Evolutionary conservation across 1,140 invertebrate species (phyloP).

Genomic region (Calliopsis andreniformis): DNA sequence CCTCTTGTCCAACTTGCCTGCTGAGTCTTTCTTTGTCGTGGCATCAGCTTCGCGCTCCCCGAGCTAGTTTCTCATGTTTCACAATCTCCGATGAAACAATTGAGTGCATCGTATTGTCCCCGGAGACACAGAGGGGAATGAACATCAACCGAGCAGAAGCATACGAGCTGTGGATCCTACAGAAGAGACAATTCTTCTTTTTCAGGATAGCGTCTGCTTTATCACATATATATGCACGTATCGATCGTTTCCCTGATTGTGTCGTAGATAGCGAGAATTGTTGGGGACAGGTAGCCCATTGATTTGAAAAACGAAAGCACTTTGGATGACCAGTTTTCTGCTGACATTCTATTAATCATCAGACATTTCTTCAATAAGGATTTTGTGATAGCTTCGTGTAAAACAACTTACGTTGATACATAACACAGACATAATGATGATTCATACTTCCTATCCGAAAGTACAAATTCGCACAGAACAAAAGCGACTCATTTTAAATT

Average conservation of each 20-base stretch:
- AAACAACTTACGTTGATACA: no score
- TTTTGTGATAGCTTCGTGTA: no score
- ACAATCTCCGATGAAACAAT: constrained; percentile 77
- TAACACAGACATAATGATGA: no score
- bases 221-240: neutral
- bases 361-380: no score
- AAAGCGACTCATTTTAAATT: no score
- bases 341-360: no score
- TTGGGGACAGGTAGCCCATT: neutral
- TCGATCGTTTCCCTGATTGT: constrained; percentile 25
- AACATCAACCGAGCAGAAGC: constrained; percentile 49
- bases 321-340: no score
- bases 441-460: no score
- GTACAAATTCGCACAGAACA: no score
- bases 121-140: constrained; percentile 55
- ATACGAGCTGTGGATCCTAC: constrained; percentile 34
- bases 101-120: constrained; percentile 69
- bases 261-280: neutral
- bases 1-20: constrained; percentile 27
- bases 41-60: constrained; percentile 20
- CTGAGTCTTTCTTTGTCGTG: constrained; percentile 17
- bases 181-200: constrained; percentile 8
- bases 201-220: constrained; percentile 1
- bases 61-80: constrained; percentile 75
- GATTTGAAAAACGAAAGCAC: no score